Evolutionary conservation across 1,140 invertebrate species (phyloP).

Genomic region (Trichonephila clavipes): DNA sequence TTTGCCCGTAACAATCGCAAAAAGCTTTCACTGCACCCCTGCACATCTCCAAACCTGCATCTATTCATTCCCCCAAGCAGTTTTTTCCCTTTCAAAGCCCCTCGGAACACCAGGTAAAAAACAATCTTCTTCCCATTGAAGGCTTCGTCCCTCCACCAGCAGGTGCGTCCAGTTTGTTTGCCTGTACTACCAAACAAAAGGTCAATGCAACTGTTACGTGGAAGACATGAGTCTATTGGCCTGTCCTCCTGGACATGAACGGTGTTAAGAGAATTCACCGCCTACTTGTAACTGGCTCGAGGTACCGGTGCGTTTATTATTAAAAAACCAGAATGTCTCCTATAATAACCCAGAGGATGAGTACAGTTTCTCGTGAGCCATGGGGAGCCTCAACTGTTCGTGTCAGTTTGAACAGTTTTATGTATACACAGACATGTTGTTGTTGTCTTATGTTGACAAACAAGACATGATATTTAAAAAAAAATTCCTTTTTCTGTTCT

Average conservation of each 20-base stretch:
- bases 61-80: conserved; percentile 20
- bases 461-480: too few relatives aligned
- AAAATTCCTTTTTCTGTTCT: too few relatives aligned
- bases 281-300: conserved; percentile 11
- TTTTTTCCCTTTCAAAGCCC: conserved; percentile 44
- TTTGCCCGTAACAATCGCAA: conserved; percentile 47
- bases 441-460: too few relatives aligned
- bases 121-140: conserved; percentile 12
- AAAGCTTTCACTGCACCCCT: conserved; percentile 40
- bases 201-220: conserved; percentile 67
- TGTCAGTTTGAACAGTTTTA: background rate
- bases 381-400: background rate
- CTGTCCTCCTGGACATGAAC: conserved; percentile 5
- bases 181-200: conserved; percentile 39
- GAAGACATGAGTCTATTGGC: background rate
- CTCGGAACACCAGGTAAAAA: conserved; percentile 13
- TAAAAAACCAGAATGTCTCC: background rate
- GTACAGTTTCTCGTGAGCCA: background rate
- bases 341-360: background rate
- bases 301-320: background rate
- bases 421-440: too few relatives aligned
- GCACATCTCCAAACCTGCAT: conserved; percentile 39
- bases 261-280: conserved; percentile 16
- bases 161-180: conserved; percentile 65
- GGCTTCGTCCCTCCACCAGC: background rate